A percentile compares a stretch with the other conserved stretches of the same genome.
Evolutionary conservation across 23 tunicate species (phyloP).

Genomic region (Halocynthia aurantium): DNA sequence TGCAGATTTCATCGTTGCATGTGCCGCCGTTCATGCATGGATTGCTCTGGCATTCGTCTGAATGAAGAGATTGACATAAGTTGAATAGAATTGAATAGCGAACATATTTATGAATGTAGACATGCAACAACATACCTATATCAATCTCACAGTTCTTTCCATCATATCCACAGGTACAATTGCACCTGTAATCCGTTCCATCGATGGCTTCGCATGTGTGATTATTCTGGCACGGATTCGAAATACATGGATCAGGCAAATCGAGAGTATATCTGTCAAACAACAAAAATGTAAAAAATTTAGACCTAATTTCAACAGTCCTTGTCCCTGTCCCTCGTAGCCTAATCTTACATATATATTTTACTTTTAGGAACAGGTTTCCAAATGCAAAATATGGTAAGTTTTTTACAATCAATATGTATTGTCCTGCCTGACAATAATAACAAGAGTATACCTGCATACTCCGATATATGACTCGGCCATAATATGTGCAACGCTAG

Average conservation of each 20-base stretch:
- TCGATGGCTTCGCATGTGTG: conserved; percentile 16
- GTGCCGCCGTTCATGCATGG: conserved; percentile 30
- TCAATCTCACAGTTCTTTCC: conserved; percentile 32
- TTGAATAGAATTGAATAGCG: too few species aligned
- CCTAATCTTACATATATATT: too few species aligned
- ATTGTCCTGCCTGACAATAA: too few species aligned
- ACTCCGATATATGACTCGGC: too few species aligned
- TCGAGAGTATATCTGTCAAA: conserved; percentile 6
- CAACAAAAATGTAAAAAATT: not conserved
- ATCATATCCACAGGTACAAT: conserved; percentile 29
- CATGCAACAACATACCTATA: conserved; percentile 5
- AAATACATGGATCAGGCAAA: conserved; percentile 30
- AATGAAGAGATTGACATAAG: not conserved
- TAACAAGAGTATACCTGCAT: too few species aligned
- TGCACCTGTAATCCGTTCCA: conserved; percentile 20
- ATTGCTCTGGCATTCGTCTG: conserved; percentile 30
- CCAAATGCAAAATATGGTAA: too few species aligned
- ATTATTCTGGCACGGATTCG: conserved; percentile 33
- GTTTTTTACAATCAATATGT: too few species aligned
- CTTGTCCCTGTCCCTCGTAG: too few species aligned
- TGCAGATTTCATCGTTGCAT: conserved; percentile 28
- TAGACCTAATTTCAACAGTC: not conserved
- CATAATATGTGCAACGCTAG: not conserved
- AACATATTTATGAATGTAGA: not conserved
- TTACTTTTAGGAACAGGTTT: too few species aligned